Evolutionary conservation across 2,888 invertebrate species (phyloP).

Genomic region (Ormyrus labotus): DNA sequence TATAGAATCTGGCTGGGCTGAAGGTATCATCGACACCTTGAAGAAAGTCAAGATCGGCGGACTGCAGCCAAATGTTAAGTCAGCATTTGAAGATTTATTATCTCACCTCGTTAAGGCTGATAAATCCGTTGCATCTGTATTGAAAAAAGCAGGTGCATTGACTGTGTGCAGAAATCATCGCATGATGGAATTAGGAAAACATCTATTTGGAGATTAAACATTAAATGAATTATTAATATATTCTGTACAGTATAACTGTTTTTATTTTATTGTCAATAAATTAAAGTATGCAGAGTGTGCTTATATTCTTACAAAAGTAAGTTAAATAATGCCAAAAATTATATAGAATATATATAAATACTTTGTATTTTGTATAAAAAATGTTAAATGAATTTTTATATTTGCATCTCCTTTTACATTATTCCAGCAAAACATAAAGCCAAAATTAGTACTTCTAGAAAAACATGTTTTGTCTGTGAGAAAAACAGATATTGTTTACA

Average conservation of each 20-base stretch:
- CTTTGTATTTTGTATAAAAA: conserved; percentile 48
- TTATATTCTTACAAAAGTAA: conserved; percentile 36
- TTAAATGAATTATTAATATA: conserved; percentile 31
- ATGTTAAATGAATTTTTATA: conserved; percentile 27
- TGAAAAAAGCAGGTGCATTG: conserved; percentile 89
- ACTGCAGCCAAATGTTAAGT: conserved; percentile 89
- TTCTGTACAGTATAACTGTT: conserved; percentile 53
- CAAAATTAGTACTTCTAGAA: conserved; percentile 38
- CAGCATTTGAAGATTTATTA: conserved; percentile 93
- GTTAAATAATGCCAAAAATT: conserved; percentile 47
- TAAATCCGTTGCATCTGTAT: conserved; percentile 83
- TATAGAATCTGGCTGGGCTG: conserved; percentile 95
- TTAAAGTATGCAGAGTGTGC: conserved; percentile 42
- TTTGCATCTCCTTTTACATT: conserved; percentile 39
- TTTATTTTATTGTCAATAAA: conserved; percentile 41
- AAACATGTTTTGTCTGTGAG: conserved; percentile 38
- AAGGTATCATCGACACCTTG: conserved; percentile 89
- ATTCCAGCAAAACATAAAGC: conserved; percentile 42
- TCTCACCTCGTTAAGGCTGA: conserved; percentile 90
- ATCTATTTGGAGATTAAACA: conserved; percentile 88
- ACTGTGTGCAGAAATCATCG: conserved; percentile 91
- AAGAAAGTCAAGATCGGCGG: conserved; percentile 90
- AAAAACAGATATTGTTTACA: conserved; percentile 50
- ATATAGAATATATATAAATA: conserved; percentile 19
- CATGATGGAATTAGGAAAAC: conserved; percentile 92